Base-by-base conservation (phyloP, 2,113 vertebrate species). In the Artemisiospiza belli region DNA sequence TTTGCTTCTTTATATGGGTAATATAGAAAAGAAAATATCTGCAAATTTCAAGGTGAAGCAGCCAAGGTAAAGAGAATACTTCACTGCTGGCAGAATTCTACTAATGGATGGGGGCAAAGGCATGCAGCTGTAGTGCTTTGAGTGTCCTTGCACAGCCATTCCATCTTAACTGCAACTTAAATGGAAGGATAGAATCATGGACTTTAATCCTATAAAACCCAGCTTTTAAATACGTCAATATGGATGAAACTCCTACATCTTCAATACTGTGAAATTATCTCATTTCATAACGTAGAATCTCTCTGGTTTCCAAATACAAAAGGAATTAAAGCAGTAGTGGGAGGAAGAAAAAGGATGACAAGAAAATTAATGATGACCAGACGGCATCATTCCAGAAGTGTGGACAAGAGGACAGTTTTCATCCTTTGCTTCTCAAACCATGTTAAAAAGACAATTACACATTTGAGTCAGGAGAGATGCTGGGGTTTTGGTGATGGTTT, bases 291-390 rank as follows among this genome's bases (percentile, higher is more conserved):
- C 15, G 49, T 41, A 37, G 13, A 76, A 82, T 41, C 35, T 57
- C 22, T 63, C 35, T 83, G 17, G 9, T 81, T 86, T 78, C 84
- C 61, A 66, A 90, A 81, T 30, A 59, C 44, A 81, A 82, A 89
- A 68, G 10, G 33, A 78, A 93, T 75, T 69, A 61, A 75, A 80
- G 74, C 54, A 94, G 58, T n/a, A 78, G 59, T 73, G 43, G 52
- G 44, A 82, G 51, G 57, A 91, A 83, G 70, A 73, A 95, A 49
- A 49, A 90, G 55, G 72, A 66, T 89, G 39, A 59, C 81, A 83
- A 90, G 62, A 92, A 95, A 96, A 93, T 93, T 43, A 77, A 57
- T 79, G 49, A 41, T 46, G 89, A 88, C 24, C 55, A 90, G 88
- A 59, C 35, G 57, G 16, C 11, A 14, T 90, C 49, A 69, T 58